Evolutionary conservation across 2,888 invertebrate genomes (phyloP), one percentile per base, ranked within the genome.

Genomic region (Cryptophagus acutangulus): DNA sequence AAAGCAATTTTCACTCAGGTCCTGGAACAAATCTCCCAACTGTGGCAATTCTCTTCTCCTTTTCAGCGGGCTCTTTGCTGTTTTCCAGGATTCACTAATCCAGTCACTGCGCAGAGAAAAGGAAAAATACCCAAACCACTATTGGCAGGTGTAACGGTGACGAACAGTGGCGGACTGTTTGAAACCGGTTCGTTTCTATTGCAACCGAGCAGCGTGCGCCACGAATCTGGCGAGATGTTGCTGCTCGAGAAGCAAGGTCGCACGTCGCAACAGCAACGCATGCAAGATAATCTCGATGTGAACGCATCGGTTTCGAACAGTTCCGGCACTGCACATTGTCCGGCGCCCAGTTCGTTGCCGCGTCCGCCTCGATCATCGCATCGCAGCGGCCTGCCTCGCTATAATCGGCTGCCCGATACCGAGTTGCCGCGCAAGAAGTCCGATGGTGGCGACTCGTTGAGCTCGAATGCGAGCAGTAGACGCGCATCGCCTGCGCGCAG

Each of bases 61-160:
- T 77, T 80, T 77, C 79, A 87, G 84, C 83, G 85, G 59, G 86
- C 82, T 63, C 79, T 86, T 62, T 87, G 87, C 80, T 87, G 86
- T 77, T 86, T 87, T 80, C 84, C 86, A 78, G 81, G 81, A 76
- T 78, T 82, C 80, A 72, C 81, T 80, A 77, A 82, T 80, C 75
- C 81, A 78, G 75, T 81, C 78, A 72, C 79, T 79, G 69, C 79
- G 78, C 74, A 79, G 76, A 73, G 82, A 81, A 79, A 82, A 77
- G 79, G 80, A 77, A 80, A 81, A 79, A 74, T 82, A 76, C 74
- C 82, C 80, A 77, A 82, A 72, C 77, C 81, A 79, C 65, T 82
- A 78, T 68, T 82, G 80, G 80, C 77, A 75, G 70, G 77, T 78
- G 77, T 79, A 68, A 74, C 69, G 57, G 62, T 67, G 45, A 58